These are phyloP conservation scores for Plagodis pulveraria DNA, from an alignment of 2,888 invertebrate species.

Conservation along the genomic window DNA sequence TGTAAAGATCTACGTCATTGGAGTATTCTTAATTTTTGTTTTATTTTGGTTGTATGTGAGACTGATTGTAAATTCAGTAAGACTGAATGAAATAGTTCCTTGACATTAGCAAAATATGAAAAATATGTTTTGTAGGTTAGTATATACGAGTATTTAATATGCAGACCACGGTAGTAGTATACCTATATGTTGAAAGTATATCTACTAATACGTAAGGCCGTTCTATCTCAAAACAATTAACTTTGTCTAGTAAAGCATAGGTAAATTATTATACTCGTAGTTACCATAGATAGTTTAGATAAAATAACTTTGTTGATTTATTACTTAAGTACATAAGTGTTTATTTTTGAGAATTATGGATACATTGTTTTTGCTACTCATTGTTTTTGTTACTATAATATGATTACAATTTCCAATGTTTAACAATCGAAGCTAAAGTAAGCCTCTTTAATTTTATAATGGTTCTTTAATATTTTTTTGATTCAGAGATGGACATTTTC, in stretches of 20 bases:
- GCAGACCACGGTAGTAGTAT: background rate
- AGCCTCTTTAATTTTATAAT: slow-evolving; percentile 1
- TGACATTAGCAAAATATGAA: slow-evolving; percentile 1
- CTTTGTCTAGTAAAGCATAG: no score
- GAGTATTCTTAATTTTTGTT: slow-evolving; percentile 2
- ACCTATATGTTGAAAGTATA: no score
- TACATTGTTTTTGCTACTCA: background rate
- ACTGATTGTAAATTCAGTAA: no score
- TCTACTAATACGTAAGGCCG: no score
- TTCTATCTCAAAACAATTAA: no score
- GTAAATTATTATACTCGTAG: background rate
- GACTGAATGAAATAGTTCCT: slow-evolving; percentile 1
- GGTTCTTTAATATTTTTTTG: slow-evolving; percentile 1
- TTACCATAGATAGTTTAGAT: slow-evolving; percentile 1
- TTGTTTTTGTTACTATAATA: background rate
- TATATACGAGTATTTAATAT: background rate
- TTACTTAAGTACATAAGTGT: background rate
- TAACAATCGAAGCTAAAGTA: background rate
- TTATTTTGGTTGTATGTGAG: background rate
- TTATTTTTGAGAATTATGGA: slow-evolving; percentile 1
- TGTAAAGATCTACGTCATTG: background rate
- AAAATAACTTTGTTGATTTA: no score
- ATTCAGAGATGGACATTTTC: background rate
- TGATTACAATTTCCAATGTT: background rate
- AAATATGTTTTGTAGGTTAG: background rate